These are phyloP conservation scores for Gadus macrocephalus DNA, from an alignment of 2,113 vertebrate genomes.

Conservation along the genomic window DNA sequence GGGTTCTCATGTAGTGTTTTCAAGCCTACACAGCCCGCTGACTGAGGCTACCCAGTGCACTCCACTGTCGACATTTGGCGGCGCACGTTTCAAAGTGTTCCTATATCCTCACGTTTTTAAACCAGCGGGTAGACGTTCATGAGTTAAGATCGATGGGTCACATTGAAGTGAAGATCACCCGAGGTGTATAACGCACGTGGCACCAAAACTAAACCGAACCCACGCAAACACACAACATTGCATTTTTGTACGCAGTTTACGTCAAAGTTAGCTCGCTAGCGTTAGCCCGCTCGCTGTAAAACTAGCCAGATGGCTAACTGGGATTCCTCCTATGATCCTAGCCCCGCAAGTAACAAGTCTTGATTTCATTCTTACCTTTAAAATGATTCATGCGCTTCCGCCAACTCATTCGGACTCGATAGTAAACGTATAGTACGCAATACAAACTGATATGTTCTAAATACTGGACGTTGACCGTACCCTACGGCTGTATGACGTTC, in stretches of 20 bases:
- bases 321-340: constrained; percentile 28
- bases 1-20: constrained; percentile 19
- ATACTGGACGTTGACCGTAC: constrained; percentile 58
- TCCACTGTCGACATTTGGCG: constrained; percentile 44
- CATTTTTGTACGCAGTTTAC: constrained; percentile 60
- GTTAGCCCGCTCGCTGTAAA: constrained; percentile 43
- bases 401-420: constrained; percentile 39
- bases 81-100: constrained; percentile 29
- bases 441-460: constrained; percentile 45
- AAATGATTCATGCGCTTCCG: constrained; percentile 33
- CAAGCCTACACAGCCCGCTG: constrained; percentile 26
- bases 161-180: constrained; percentile 9
- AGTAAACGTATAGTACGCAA: constrained; percentile 29
- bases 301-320: constrained; percentile 62
- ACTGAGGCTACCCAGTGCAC: constrained; percentile 40
- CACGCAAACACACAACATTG: constrained; percentile 58
- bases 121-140: background rate
- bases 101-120: constrained; percentile 13
- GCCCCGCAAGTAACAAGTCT: constrained; percentile 19
- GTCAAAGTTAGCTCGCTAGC: constrained; percentile 61
- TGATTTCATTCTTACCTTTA: constrained; percentile 61
- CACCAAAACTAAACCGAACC: constrained; percentile 41
- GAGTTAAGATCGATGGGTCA: background rate
- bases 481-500: constrained; percentile 70
- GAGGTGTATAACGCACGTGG: constrained; percentile 58